phyloP scores from a whole-genome alignment of 2,113 vertebrate species.

The Herpailurus yagouaroundi region DNA sequence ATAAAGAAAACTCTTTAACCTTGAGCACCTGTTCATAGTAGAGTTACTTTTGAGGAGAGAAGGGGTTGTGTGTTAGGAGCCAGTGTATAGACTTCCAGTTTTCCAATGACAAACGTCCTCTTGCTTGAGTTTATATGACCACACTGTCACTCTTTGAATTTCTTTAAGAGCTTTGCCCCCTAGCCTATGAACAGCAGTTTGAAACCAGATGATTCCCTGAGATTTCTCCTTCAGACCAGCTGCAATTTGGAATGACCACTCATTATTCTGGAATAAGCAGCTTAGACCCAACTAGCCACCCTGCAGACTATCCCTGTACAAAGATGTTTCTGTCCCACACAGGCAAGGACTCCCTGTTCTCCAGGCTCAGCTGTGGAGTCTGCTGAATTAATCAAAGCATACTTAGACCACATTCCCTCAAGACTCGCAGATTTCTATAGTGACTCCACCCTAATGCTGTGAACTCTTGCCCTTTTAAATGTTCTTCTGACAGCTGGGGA shows the following conservation, averaged over 20 bases:
- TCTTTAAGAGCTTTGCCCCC: background rate
- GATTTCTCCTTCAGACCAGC: constrained; percentile 40
- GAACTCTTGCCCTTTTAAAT: constrained; percentile 14
- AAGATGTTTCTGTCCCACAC: constrained; percentile 69
- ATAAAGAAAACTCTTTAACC: background rate
- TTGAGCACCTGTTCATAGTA: background rate
- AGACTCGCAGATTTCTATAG: constrained; percentile 25
- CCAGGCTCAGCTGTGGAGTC: constrained; percentile 18
- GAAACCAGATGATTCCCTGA: constrained; percentile 52
- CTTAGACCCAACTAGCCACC: background rate
- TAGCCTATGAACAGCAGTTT: background rate
- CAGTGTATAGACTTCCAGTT: background rate
- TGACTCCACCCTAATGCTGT: background rate
- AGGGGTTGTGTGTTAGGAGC: background rate
- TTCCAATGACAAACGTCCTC: background rate
- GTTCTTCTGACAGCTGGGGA: background rate
- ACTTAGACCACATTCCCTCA: constrained; percentile 39
- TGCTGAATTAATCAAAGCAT: constrained; percentile 64
- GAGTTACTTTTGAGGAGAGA: background rate
- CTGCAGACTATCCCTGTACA: constrained; percentile 46
- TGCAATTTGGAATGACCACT: constrained; percentile 58
- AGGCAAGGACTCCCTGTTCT: constrained; percentile 43
- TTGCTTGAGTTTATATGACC: constrained; percentile 20
- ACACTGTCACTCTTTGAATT: background rate
- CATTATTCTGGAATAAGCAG: constrained; percentile 57